These are phyloP conservation scores for Polietes domitor DNA, from an alignment of 2,888 invertebrate genomes.

Conservation along the genomic window DNA sequence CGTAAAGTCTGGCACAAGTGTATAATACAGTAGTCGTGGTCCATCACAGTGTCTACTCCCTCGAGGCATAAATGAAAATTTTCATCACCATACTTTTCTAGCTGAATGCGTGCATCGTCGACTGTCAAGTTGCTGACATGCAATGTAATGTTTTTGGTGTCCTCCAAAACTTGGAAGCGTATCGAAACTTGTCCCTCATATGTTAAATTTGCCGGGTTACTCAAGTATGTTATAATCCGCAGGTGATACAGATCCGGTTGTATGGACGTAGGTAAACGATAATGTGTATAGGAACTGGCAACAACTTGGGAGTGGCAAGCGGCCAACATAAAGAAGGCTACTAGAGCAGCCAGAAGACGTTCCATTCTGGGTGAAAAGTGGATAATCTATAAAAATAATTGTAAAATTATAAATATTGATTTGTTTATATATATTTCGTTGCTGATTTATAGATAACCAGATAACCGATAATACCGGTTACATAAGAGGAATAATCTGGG, in stretches of 20 bases:
- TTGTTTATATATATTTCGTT: too few relatives aligned
- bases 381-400: too few relatives aligned
- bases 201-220: conserved; percentile 76
- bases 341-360: too few relatives aligned
- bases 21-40: conserved; percentile 84
- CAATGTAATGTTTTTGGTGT: conserved; percentile 85
- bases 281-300: conserved; percentile 70
- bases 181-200: conserved; percentile 80
- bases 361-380: too few relatives aligned
- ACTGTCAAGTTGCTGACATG: conserved; percentile 85
- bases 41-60: conserved; percentile 78
- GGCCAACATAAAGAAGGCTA: too few relatives aligned
- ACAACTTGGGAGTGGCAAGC: too few relatives aligned
- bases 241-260: conserved; percentile 80
- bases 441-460: too few relatives aligned
- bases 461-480: too few relatives aligned
- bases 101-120: conserved; percentile 74
- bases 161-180: conserved; percentile 76
- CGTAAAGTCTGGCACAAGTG: conserved; percentile 81
- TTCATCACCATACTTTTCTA: conserved; percentile 60
- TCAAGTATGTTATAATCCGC: conserved; percentile 79
- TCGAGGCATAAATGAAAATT: neutral
- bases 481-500: too few relatives aligned
- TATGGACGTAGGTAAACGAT: too few relatives aligned
- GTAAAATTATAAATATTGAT: too few relatives aligned